Evolutionary conservation across 2,113 vertebrate species (phyloP).

Genomic region (Neodontobutis hainanensis): DNA sequence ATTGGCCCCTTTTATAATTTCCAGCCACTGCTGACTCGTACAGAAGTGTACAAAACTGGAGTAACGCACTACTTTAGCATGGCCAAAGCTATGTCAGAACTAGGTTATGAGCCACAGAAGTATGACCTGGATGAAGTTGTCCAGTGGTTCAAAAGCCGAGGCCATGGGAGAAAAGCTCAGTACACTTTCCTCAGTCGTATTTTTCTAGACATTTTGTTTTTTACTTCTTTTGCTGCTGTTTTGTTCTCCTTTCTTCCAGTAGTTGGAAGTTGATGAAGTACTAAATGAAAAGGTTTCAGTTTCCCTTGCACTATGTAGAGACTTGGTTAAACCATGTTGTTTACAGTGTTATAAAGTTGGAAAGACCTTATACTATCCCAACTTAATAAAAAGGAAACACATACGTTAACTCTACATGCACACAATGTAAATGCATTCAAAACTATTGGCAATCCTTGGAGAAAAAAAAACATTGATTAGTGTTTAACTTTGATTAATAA

Average conservation of each 20-base stretch:
- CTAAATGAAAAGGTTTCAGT: background rate
- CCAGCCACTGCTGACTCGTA: constrained; percentile 92
- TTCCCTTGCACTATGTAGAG: background rate
- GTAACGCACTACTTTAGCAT: constrained; percentile 93
- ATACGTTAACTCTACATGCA: background rate
- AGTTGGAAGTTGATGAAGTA: constrained; percentile 35
- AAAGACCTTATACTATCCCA: no score
- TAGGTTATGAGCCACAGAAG: constrained; percentile 83
- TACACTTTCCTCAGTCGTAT: constrained; percentile 27
- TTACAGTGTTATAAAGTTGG: no score
- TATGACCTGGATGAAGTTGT: constrained; percentile 86
- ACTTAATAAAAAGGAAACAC: no score
- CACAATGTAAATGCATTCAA: background rate
- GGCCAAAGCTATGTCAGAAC: constrained; percentile 86
- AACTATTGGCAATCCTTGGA: background rate
- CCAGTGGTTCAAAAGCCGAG: constrained; percentile 85
- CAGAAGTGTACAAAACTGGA: constrained; percentile 93
- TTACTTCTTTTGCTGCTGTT: constrained; percentile 68
- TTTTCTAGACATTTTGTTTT: constrained; percentile 69
- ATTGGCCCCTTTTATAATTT: constrained; percentile 87
- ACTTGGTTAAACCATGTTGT: constrained; percentile 1
- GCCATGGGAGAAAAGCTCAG: constrained; percentile 75
- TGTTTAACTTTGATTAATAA: background rate
- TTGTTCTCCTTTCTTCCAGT: constrained; percentile 79
- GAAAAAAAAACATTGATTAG: background rate